These are phyloP conservation scores for Hylaea fasciaria DNA, from an alignment of 2,888 invertebrate genomes.

Conservation along the genomic window DNA sequence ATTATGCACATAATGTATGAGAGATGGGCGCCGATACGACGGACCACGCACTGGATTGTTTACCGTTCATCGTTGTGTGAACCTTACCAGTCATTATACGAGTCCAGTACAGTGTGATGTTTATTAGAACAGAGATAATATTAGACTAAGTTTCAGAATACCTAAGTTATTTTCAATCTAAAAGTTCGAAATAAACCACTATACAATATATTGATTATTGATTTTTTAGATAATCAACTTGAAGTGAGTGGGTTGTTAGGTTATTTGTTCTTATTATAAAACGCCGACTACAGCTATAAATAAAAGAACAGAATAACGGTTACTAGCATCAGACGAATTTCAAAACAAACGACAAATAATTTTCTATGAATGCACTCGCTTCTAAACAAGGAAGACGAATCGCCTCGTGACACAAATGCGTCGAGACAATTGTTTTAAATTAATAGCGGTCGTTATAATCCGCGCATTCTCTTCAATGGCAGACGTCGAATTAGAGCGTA, in stretches of 20 bases:
- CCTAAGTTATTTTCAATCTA: too few species aligned
- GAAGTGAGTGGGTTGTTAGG: too few species aligned
- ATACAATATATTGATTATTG: too few species aligned
- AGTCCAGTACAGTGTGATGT: too few species aligned
- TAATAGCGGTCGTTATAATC: conserved; percentile 45
- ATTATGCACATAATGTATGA: conserved; percentile 48
- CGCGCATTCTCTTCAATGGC: conserved; percentile 41
- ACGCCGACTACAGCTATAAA: background rate
- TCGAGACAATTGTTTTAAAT: conserved; percentile 40
- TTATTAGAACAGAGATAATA: too few species aligned
- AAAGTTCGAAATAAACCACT: too few species aligned
- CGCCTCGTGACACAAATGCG: conserved; percentile 40
- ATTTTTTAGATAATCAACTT: too few species aligned
- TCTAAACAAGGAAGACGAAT: conserved; percentile 45
- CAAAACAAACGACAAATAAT: conserved; percentile 29
- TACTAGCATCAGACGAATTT: conserved; percentile 1
- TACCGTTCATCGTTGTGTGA: conserved; percentile 31
- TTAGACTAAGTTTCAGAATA: too few species aligned
- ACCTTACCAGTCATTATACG: background rate
- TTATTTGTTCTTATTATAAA: too few species aligned
- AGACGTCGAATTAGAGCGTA: conserved; percentile 37
- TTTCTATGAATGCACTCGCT: conserved; percentile 24
- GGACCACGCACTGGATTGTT: conserved; percentile 27
- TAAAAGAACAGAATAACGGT: conserved; percentile 5
- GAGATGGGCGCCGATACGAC: conserved; percentile 39